Conservation (phyloP, 2,888 invertebrate genomes). For the Mimumesa dahlbomi region DNA sequence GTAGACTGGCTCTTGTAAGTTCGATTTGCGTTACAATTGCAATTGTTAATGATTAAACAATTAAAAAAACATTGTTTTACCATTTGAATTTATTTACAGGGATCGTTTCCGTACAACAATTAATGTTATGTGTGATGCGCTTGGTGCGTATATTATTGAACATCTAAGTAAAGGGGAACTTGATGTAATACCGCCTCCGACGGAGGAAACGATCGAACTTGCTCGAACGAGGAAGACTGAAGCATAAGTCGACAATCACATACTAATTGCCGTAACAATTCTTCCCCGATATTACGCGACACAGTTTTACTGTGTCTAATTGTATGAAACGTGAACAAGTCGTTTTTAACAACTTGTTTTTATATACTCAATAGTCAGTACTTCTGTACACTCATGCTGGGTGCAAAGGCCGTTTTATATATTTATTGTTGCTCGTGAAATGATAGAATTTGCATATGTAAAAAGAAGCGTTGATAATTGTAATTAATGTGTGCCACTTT, state of each 20-base stretch:
- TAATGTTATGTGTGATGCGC: constrained; percentile 97
- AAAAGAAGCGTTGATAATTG: constrained; percentile 18
- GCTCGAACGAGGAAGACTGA: constrained; percentile 68
- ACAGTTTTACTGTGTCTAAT: constrained; percentile 27
- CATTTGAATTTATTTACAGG: constrained; percentile 79
- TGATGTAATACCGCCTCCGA: constrained; percentile 66
- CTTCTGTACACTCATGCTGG: constrained; percentile 33
- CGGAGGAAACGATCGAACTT: constrained; percentile 69
- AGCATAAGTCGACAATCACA: constrained; percentile 44
- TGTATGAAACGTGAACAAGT: constrained; percentile 6
- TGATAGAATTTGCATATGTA: constrained; percentile 8
- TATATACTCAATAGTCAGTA: constrained; percentile 34
- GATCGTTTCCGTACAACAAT: constrained; percentile 94
- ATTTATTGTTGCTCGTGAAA: too few species aligned
- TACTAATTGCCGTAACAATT: too few species aligned
- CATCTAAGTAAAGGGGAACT: constrained; percentile 90
- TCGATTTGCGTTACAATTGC: constrained; percentile 15
- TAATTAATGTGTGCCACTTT: constrained; percentile 1
- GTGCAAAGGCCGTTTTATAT: constrained; percentile 22
- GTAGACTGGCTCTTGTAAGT: constrained; percentile 96
- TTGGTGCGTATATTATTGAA: constrained; percentile 95
- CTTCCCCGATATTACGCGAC: constrained; percentile 31
- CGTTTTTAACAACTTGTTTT: constrained; percentile 16
- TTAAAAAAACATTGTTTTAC: background rate
- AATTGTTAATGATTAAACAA: background rate